phyloP scores from a whole-genome alignment of 2,113 vertebrate species.

The Passer montanus region DNA sequence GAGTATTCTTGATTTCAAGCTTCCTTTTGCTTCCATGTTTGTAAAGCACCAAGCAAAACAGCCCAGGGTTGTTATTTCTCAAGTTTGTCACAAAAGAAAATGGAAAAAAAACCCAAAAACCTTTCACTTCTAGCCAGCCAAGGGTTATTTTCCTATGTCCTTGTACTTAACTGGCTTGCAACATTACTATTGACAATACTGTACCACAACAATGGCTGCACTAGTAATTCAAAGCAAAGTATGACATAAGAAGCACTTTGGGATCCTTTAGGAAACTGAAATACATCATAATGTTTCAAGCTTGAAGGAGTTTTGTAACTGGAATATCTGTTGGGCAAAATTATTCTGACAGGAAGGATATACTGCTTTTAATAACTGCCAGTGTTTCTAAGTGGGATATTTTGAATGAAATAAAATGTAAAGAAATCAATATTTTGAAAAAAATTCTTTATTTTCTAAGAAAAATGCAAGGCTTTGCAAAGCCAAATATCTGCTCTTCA shows the following conservation, averaged over 20 bases:
- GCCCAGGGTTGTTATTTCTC: not conserved
- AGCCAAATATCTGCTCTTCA: not conserved
- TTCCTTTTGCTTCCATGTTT: not conserved
- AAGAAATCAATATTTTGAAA: not conserved
- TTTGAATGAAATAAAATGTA: not conserved
- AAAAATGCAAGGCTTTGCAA: not conserved
- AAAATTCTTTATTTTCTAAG: not conserved
- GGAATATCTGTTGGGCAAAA: not conserved
- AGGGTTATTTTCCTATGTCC: not conserved
- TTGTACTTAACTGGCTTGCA: not conserved
- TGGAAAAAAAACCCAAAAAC: not conserved
- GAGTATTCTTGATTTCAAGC: not conserved
- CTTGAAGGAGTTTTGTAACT: not conserved
- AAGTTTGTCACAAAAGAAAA: not conserved
- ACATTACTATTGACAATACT: not conserved
- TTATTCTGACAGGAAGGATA: not conserved
- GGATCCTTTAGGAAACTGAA: slow-evolving; percentile 17
- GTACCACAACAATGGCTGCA: not conserved
- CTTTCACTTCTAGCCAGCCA: not conserved
- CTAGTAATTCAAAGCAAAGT: slow-evolving; percentile 8
- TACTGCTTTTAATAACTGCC: not conserved
- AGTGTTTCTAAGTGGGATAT: not conserved
- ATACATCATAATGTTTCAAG: not conserved
- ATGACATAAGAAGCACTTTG: not conserved
- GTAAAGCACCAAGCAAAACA: not conserved